A percentile compares a stretch with the other conserved stretches of the same genome.
Conservation (phyloP, 2,797 vertebrate species). For the Phalloptychus januarius region DNA sequence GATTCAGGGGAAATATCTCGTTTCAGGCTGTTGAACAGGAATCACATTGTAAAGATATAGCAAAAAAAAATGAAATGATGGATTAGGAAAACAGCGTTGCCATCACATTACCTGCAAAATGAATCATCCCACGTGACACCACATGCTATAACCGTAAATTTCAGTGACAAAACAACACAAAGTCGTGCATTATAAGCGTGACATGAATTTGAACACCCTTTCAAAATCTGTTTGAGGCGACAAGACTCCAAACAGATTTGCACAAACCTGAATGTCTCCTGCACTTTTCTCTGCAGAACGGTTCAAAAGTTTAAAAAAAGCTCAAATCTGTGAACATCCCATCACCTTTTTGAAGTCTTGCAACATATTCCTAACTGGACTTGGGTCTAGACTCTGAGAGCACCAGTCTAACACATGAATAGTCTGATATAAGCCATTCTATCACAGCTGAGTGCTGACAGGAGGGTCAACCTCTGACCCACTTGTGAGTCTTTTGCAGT, state of each 20-base stretch:
- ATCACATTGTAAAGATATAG: neutral
- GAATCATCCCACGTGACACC: neutral
- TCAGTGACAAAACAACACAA: neutral
- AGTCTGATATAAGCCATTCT: neutral
- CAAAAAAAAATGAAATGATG: neutral
- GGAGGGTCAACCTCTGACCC: neutral
- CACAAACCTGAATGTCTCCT: neutral
- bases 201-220: neutral
- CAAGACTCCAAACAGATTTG: neutral
- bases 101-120: neutral
- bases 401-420: neutral
- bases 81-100: neutral
- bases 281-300: neutral
- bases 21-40: neutral
- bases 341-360: neutral
- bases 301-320: neutral
- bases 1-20: neutral
- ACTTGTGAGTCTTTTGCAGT: neutral
- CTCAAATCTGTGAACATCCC: neutral
- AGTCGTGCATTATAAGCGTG: neutral
- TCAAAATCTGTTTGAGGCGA: neutral
- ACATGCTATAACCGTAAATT: neutral
- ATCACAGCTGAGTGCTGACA: neutral
- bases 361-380: neutral
- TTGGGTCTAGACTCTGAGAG: neutral